These are phyloP conservation scores for Mus spretus DNA, from an alignment of 2,797 vertebrate genomes.

Conservation along the genomic window DNA sequence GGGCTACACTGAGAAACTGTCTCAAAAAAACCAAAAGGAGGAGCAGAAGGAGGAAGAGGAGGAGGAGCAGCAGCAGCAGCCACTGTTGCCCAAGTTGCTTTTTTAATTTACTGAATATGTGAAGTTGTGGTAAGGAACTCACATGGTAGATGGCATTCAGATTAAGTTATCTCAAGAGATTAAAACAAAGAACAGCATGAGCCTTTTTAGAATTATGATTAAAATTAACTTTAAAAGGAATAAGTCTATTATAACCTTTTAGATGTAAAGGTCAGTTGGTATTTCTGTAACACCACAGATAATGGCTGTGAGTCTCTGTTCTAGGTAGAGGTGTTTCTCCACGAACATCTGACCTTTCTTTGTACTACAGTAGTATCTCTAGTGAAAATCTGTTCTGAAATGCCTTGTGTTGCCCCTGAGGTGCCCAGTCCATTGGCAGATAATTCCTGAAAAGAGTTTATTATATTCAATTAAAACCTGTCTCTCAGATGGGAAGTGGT, in stretches of 20 bases:
- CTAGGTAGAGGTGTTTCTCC: background rate
- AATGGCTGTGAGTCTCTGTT: background rate
- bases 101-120: slow-evolving; percentile 36
- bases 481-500: background rate
- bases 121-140: slow-evolving; percentile 33
- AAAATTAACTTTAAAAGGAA: slow-evolving; percentile 49
- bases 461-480: slow-evolving; percentile 37
- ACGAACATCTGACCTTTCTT: background rate
- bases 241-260: slow-evolving; percentile 6
- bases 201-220: slow-evolving; percentile 24
- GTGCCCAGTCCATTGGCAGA: background rate
- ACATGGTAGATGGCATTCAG: background rate
- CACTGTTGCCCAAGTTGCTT: background rate
- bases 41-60: background rate
- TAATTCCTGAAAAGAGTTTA: slow-evolving; percentile 40
- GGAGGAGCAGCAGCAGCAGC: background rate
- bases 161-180: slow-evolving; percentile 46
- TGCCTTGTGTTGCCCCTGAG: slow-evolving; percentile 18
- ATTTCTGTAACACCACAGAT: background rate
- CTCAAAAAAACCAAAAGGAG: background rate
- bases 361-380: background rate
- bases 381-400: background rate
- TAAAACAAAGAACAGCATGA: slow-evolving; percentile 23
- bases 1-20: background rate
- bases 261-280: background rate